Evolutionary conservation across 2,797 vertebrate species (phyloP).

Genomic region (Lindbergichthys nudifrons): DNA sequence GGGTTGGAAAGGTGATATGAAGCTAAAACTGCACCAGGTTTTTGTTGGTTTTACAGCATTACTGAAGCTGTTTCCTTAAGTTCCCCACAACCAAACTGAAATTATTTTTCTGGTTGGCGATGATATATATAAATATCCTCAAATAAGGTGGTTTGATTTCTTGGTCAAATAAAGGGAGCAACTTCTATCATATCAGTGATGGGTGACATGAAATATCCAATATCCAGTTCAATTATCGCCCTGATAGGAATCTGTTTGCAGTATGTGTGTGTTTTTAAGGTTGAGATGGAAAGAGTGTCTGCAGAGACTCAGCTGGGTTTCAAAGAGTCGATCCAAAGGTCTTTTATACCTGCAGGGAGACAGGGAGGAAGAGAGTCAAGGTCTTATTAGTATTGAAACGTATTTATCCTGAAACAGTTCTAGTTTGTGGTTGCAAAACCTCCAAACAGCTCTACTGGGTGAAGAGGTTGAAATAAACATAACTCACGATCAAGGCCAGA

Average conservation of each 20-base stretch:
- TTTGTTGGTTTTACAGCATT: constrained; percentile 15
- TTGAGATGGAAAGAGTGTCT: constrained; percentile 3
- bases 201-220: neutral
- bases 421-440: constrained; percentile 6
- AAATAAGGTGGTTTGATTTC: constrained; percentile 4
- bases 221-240: constrained; percentile 2
- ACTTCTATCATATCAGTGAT: neutral
- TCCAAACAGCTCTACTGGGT: constrained; percentile 8
- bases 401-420: constrained; percentile 24
- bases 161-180: constrained; percentile 11
- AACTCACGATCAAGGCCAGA: constrained; percentile 11
- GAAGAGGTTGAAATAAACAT: neutral
- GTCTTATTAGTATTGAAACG: constrained; percentile 32
- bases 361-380: constrained; percentile 6
- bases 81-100: neutral
- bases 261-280: constrained; percentile 5
- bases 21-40: neutral
- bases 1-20: neutral
- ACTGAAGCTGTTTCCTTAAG: constrained; percentile 19
- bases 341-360: constrained; percentile 15
- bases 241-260: constrained; percentile 17
- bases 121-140: constrained; percentile 5
- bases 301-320: constrained; percentile 14
- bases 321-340: constrained; percentile 12
- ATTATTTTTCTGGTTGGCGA: neutral